phyloP scores from a whole-genome alignment of 2,797 vertebrate genomes.

The Myotis findleyi region DNA sequence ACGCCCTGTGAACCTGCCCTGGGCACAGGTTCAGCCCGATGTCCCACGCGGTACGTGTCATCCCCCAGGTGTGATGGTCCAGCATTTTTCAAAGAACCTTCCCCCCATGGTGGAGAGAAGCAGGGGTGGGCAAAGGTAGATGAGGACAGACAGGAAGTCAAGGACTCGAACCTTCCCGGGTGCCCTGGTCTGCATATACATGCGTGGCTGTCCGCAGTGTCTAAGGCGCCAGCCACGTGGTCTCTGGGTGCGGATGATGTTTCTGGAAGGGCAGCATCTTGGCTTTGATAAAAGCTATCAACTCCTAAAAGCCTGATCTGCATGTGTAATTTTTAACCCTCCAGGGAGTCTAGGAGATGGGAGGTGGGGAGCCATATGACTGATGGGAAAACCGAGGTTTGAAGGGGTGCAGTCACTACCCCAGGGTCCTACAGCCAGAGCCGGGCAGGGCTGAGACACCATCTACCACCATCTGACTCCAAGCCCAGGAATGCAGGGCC shows the following conservation, averaged over 20 bases:
- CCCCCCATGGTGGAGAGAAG: no score
- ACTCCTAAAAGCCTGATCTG: accelerated
- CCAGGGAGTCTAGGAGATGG: neutral
- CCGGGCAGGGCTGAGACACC: neutral
- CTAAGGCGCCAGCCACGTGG: accelerated
- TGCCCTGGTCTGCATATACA: accelerated
- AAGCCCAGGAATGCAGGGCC: neutral
- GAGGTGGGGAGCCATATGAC: neutral
- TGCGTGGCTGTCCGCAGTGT: neutral
- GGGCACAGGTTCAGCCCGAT: neutral
- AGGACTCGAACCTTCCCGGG: accelerated
- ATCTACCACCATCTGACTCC: neutral
- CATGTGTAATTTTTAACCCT: accelerated
- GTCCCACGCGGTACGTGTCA: neutral
- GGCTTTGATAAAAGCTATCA: neutral
- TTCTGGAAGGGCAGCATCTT: neutral
- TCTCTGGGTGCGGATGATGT: neutral
- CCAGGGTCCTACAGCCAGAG: accelerated
- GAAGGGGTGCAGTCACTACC: no score
- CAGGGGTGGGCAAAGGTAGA: neutral
- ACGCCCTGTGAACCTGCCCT: neutral
- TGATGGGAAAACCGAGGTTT: neutral
- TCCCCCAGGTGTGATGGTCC: neutral
- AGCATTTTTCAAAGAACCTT: neutral
- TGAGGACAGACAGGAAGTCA: neutral